phyloP scores from a whole-genome alignment of 2,797 vertebrate genomes.

The Acanthornis magna region DNA sequence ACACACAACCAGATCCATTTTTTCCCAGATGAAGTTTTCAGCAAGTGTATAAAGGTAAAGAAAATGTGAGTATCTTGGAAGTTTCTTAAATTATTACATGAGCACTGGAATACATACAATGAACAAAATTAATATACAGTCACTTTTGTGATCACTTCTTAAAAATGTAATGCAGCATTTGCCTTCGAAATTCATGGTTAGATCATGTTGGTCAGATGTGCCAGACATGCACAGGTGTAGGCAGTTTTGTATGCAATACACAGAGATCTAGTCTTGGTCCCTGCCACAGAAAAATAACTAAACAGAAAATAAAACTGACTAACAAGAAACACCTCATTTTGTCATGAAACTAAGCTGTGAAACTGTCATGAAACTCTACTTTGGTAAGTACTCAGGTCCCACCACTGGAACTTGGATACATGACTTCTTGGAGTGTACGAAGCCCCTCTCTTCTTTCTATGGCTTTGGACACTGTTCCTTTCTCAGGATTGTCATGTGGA shows the following conservation, averaged over 20 bases:
- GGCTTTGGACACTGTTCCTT: background rate
- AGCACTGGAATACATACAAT: background rate
- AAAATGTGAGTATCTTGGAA: conserved; percentile 76
- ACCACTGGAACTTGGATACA: background rate
- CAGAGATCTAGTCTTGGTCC: background rate
- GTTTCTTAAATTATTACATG: background rate
- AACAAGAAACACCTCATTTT: background rate
- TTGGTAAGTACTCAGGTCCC: background rate
- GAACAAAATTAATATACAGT: background rate
- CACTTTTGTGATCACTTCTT: background rate
- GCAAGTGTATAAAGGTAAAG: conserved; percentile 73
- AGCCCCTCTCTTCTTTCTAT: background rate
- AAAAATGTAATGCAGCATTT: background rate
- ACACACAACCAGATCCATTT: conserved; percentile 76
- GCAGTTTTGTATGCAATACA: background rate
- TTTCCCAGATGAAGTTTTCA: conserved; percentile 79
- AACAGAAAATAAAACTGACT: background rate
- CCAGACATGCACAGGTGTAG: background rate
- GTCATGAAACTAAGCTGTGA: background rate
- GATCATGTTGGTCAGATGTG: background rate
- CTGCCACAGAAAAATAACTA: background rate
- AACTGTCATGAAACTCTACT: background rate
- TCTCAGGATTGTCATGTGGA: conserved; percentile 76
- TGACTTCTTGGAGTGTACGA: background rate
- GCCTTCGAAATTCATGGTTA: background rate